phyloP scores from a whole-genome alignment of 2,113 vertebrate genomes.

The Brienomyrus longianalis region DNA sequence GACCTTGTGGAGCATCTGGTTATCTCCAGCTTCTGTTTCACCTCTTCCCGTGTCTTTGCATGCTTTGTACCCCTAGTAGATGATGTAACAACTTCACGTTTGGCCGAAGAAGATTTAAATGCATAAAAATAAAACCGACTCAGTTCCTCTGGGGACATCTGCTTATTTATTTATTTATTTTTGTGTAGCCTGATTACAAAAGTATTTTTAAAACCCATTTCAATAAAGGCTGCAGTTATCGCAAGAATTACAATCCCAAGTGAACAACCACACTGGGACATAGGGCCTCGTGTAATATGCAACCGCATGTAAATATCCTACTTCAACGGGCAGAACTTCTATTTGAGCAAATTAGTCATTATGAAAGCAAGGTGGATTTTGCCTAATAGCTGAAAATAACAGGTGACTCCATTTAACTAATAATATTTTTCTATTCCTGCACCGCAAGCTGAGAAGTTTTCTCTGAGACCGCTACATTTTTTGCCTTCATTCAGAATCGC shows the following conservation, averaged over 20 bases:
- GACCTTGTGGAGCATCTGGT: slow-evolving; percentile 34
- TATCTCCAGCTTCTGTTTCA: slow-evolving; percentile 37
- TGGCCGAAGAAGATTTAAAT: background rate
- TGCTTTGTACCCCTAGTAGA: slow-evolving; percentile 16
- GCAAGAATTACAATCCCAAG: background rate
- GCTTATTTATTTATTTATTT: background rate
- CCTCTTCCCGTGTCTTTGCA: slow-evolving; percentile 25
- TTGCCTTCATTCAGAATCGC: background rate
- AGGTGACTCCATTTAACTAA: background rate
- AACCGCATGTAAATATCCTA: background rate
- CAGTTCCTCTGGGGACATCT: background rate
- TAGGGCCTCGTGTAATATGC: background rate
- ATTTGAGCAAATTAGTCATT: background rate
- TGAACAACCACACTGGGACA: background rate
- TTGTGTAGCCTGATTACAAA: background rate
- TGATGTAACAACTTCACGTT: slow-evolving; percentile 24
- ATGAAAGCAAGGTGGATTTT: background rate
- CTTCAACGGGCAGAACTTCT: background rate
- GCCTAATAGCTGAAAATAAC: background rate
- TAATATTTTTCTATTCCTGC: background rate
- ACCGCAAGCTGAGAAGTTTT: background rate
- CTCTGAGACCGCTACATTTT: background rate
- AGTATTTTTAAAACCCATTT: background rate
- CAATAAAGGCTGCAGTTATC: background rate
- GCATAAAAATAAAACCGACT: background rate